These are phyloP conservation scores for Pandemis heparana DNA, from an alignment of 2,888 invertebrate species.

Conservation along the genomic window DNA sequence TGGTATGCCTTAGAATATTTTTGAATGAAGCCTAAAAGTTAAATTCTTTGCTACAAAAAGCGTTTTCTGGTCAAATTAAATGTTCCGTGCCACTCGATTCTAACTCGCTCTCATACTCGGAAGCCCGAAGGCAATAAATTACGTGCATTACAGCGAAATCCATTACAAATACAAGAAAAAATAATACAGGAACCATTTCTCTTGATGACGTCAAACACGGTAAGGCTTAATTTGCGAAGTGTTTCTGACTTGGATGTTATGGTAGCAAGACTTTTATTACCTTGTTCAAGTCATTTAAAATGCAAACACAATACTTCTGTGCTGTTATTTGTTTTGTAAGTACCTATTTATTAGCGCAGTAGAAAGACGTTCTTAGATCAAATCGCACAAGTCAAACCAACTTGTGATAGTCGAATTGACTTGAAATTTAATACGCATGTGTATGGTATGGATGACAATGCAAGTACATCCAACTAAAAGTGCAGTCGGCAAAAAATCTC, in stretches of 20 bases:
- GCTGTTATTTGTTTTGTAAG: not conserved
- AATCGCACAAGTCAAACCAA: too few relatives aligned
- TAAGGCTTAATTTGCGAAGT: slow-evolving; percentile 29
- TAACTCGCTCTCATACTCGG: slow-evolving; percentile 14
- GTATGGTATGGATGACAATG: too few relatives aligned
- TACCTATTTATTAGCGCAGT: too few relatives aligned
- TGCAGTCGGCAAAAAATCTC: too few relatives aligned
- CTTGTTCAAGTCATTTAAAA: not conserved
- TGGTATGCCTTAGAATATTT: not conserved
- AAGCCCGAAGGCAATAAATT: slow-evolving; percentile 31
- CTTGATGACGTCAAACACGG: slow-evolving; percentile 34
- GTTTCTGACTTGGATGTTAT: not conserved
- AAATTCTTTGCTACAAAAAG: not conserved
- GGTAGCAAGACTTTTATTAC: not conserved
- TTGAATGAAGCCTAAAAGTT: not conserved
- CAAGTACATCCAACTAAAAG: too few relatives aligned
- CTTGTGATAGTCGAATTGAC: too few relatives aligned
- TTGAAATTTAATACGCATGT: too few relatives aligned
- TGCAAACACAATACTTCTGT: not conserved
- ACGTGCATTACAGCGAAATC: slow-evolving; percentile 39
- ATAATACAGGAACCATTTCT: not conserved
- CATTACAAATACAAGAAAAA: slow-evolving; percentile 34
- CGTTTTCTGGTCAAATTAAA: slow-evolving; percentile 16
- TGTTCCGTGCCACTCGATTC: slow-evolving; percentile 24
- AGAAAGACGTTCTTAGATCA: too few relatives aligned